Percentiles rank a stretch among this genome's conserved stretches.
Conservation (phyloP, 2,113 vertebrate species). For the Megalops atlanticus region DNA sequence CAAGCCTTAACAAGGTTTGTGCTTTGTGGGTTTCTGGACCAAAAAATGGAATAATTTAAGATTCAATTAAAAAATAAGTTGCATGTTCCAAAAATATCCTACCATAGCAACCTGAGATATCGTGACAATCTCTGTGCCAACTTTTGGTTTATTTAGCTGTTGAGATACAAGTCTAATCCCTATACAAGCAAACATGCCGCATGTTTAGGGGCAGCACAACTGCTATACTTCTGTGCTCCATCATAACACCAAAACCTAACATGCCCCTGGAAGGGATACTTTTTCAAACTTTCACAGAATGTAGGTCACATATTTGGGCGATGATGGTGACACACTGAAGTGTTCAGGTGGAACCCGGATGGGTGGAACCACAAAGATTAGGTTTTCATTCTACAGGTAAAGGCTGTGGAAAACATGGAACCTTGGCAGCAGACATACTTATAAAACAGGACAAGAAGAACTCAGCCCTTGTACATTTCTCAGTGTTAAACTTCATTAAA, state of each 20-base stretch:
- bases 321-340: neutral
- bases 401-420: neutral
- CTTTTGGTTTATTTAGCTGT: too few species aligned
- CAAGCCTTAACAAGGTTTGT: neutral
- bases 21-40: neutral
- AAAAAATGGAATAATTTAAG: neutral
- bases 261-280: too few species aligned
- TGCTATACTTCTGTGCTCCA: neutral
- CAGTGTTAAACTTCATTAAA: neutral
- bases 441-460: neutral
- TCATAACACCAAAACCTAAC: neutral
- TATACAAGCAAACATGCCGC: neutral
- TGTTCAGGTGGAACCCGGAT: neutral
- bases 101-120: too few species aligned
- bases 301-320: neutral
- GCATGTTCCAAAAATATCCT: neutral
- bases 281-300: neutral
- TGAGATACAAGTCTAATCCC: too few species aligned
- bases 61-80: neutral
- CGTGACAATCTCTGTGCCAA: too few species aligned
- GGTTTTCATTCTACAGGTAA: neutral
- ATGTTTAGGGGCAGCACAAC: neutral
- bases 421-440: neutral
- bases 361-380: neutral
- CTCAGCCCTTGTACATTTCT: neutral